Evolutionary conservation across 2,113 vertebrate genomes (phyloP).

Genomic region (Bubo scandiacus): DNA sequence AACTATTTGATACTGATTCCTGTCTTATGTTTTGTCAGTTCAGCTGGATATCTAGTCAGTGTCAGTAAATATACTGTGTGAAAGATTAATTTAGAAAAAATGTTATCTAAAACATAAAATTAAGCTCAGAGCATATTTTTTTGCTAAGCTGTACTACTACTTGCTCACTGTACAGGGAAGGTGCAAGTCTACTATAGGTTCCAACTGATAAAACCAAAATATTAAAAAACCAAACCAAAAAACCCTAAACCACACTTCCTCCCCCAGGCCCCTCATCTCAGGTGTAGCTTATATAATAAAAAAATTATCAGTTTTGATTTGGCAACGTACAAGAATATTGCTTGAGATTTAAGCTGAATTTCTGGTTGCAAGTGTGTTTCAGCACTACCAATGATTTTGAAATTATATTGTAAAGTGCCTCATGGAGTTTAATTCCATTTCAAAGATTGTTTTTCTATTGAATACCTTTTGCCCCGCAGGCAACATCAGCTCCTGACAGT

Average conservation of each 20-base stretch:
- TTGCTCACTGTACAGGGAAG: not conserved
- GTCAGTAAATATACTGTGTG: not conserved
- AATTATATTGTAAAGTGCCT: not conserved
- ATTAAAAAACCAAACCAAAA: not conserved
- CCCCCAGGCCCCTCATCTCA: accelerated
- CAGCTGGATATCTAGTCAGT: not conserved
- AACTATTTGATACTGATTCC: not conserved
- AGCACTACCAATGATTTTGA: not conserved
- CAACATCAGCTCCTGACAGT: not conserved
- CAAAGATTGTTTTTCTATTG: not conserved
- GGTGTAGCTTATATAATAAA: not conserved
- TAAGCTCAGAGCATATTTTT: not conserved
- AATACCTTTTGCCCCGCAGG: not conserved
- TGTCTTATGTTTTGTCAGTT: conserved; percentile 17
- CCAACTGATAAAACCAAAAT: not conserved
- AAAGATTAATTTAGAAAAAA: not conserved
- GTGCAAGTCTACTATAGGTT: not conserved
- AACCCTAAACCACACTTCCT: not conserved
- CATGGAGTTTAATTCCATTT: not conserved
- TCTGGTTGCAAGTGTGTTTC: not conserved
- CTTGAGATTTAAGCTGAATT: not conserved
- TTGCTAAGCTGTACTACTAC: not conserved
- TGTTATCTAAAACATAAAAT: not conserved
- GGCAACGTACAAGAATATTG: not conserved
- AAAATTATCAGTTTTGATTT: not conserved